phyloP scores from a whole-genome alignment of 30 jellyfish, hydroid and myxozoan species.

The Haliclystus octoradiatus region DNA sequence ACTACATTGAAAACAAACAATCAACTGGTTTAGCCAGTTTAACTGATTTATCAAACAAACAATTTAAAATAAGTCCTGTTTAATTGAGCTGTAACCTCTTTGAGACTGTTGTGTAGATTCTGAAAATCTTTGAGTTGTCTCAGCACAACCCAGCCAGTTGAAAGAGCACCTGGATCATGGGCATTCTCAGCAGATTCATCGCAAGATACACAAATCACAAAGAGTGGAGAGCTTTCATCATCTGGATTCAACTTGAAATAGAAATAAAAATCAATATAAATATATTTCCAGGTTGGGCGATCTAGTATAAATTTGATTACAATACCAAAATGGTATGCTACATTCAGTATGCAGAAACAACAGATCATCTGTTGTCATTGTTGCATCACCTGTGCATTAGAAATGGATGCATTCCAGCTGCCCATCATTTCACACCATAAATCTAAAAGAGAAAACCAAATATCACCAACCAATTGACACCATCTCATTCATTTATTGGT shows the following conservation, averaged over 20 bases:
- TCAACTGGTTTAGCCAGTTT: too few relatives aligned
- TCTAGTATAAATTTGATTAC: not conserved
- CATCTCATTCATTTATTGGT: not conserved
- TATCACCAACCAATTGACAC: not conserved
- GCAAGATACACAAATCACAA: conserved; percentile 80
- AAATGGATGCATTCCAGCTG: conserved; percentile 69
- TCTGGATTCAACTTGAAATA: conserved; percentile 43
- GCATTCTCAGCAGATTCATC: conserved; percentile 64
- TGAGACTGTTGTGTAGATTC: conserved; percentile 53
- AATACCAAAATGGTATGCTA: too few relatives aligned
- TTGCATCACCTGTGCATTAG: conserved; percentile 62
- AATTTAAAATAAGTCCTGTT: not conserved
- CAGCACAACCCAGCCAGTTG: conserved; percentile 87
- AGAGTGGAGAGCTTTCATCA: conserved; percentile 50
- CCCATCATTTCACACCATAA: conserved; percentile 97
- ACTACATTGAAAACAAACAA: conserved; percentile 38
- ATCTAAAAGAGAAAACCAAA: conserved; percentile 29
- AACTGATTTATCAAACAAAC: too few relatives aligned
- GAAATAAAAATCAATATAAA: not conserved
- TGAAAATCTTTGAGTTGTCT: conserved; percentile 44
- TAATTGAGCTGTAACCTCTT: conserved; percentile 37
- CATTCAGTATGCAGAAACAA: too few relatives aligned
- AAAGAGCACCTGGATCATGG: conserved; percentile 42
- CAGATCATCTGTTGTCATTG: too few relatives aligned
- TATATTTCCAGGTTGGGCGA: not conserved